Conservation (phyloP, 2,797 vertebrate species). For the Cichlasoma orientale region DNA sequence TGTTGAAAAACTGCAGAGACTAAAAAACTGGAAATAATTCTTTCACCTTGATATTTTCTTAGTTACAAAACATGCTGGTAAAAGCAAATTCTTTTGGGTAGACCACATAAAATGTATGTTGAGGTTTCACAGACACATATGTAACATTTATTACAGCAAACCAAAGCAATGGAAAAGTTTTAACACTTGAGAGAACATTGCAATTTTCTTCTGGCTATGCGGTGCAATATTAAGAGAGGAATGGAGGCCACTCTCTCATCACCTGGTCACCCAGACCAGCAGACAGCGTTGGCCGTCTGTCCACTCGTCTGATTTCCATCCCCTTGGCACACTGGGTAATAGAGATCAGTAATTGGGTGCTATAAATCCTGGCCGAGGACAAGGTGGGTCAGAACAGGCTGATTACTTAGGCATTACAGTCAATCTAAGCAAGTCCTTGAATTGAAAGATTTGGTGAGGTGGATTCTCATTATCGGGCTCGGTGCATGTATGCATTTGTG, state of each 20-base stretch:
- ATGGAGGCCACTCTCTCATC: conserved; percentile 48
- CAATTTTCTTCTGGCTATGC: conserved; percentile 31
- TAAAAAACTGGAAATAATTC: background rate
- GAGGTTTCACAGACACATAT: background rate
- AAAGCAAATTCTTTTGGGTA: conserved; percentile 3
- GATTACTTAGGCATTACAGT: conserved; percentile 85
- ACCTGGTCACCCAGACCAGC: conserved; percentile 55
- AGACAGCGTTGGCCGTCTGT: conserved; percentile 57
- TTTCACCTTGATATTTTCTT: conserved; percentile 2
- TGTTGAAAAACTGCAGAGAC: background rate
- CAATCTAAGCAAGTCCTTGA: conserved; percentile 82
- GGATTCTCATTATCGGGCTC: conserved; percentile 78
- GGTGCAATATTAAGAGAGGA: conserved; percentile 43
- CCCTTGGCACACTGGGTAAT: conserved; percentile 74
- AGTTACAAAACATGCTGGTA: background rate
- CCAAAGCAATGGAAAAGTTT: conserved; percentile 14
- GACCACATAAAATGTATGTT: background rate
- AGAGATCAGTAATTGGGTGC: conserved; percentile 81
- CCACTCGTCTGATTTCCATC: conserved; percentile 67
- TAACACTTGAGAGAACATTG: conserved; percentile 41
- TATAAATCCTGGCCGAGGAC: conserved; percentile 83
- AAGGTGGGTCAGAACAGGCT: conserved; percentile 85
- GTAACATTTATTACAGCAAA: background rate
- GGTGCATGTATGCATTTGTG: conserved; percentile 63
- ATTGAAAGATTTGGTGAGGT: conserved; percentile 81